phyloP scores from a whole-genome alignment of 1,140 invertebrate species.

The Drosophila repleta region DNA sequence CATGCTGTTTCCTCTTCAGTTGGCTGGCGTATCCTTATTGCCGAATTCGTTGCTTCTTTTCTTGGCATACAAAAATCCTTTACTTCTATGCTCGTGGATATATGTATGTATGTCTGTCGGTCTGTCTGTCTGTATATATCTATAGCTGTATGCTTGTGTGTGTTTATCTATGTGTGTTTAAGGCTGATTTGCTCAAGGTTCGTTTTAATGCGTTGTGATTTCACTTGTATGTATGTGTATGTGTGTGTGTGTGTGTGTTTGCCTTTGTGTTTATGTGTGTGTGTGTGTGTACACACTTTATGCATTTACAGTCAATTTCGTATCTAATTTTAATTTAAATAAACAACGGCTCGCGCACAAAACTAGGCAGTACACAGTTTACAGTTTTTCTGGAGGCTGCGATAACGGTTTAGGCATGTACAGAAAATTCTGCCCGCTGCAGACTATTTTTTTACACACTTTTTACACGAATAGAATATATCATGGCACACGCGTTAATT shows the following conservation, averaged over 20 bases:
- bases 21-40: conserved; percentile 63
- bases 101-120: background rate
- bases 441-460: conserved; percentile 19
- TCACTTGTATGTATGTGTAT: conserved; percentile 55
- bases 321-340: conserved; percentile 54
- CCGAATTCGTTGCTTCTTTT: conserved; percentile 66
- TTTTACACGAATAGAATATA: conserved; percentile 5
- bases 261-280: conserved; percentile 10
- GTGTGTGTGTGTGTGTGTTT: conserved; percentile 36
- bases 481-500: conserved; percentile 11
- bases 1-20: conserved; percentile 55
- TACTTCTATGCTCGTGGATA: conserved; percentile 38
- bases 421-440: conserved; percentile 32
- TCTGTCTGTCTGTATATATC: background rate
- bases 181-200: conserved; percentile 74
- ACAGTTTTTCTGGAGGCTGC: conserved; percentile 45
- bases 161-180: conserved; percentile 58
- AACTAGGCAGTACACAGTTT: conserved; percentile 17
- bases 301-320: conserved; percentile 44
- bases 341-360: conserved; percentile 26
- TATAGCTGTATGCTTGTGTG: conserved; percentile 30
- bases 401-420: conserved; percentile 43
- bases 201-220: conserved; percentile 73
- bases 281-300: conserved; percentile 52
- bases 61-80: conserved; percentile 60